Evolutionary conservation across 2,888 invertebrate genomes (phyloP).

Genomic region (Beris morrisii): DNA sequence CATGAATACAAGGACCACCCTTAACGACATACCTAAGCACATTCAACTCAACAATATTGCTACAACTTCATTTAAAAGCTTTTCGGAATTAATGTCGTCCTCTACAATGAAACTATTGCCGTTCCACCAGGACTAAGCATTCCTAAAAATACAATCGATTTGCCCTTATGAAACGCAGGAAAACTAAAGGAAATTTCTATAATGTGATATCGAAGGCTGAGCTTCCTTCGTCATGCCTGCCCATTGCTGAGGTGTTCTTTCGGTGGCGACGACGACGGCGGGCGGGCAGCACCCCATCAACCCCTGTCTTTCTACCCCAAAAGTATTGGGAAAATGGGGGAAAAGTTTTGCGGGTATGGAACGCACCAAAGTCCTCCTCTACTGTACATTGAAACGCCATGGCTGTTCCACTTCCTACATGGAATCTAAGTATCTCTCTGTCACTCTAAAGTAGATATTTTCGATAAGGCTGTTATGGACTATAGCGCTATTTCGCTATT

Average conservation of each 20-base stretch:
- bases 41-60: too few species aligned
- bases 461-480: background rate
- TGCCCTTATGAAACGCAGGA: constrained; percentile 37
- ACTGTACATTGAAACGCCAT: constrained; percentile 14
- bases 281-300: background rate
- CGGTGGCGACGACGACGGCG: background rate
- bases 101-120: too few species aligned
- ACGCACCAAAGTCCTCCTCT: constrained; percentile 14
- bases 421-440: constrained; percentile 21
- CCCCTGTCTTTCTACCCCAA: constrained; percentile 8
- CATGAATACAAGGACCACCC: too few species aligned
- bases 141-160: constrained; percentile 34
- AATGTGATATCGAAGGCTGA: constrained; percentile 38
- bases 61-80: too few species aligned
- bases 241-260: constrained; percentile 22
- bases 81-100: too few species aligned
- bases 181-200: constrained; percentile 38
- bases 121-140: too few species aligned
- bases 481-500: background rate
- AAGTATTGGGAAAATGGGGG: constrained; percentile 24
- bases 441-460: constrained; percentile 5
- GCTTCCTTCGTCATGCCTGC: constrained; percentile 26
- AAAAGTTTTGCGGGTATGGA: background rate
- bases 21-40: too few species aligned
- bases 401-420: constrained; percentile 9